Conservation (phyloP, 2,113 vertebrate genomes). For the Phycodurus eques region DNA sequence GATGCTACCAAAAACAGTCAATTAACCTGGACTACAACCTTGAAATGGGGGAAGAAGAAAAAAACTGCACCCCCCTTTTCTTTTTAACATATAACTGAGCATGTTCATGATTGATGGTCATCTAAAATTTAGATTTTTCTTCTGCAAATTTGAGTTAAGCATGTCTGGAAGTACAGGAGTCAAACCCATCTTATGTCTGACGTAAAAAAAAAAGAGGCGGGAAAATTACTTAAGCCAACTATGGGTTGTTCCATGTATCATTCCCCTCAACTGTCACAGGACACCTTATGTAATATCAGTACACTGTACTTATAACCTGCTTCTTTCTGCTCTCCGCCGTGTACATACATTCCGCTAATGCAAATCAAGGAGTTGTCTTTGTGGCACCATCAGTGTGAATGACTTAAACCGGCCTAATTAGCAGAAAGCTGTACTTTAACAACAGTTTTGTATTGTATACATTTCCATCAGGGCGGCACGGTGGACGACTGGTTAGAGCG, state of each 20-base stretch:
- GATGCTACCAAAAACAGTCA: background rate
- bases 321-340: background rate
- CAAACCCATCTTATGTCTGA: background rate
- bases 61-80: background rate
- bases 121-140: background rate
- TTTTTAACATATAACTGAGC: background rate
- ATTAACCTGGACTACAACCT: background rate
- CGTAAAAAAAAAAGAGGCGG: too few species aligned
- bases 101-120: background rate
- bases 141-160: background rate
- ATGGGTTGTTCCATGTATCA: background rate
- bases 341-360: background rate
- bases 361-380: conserved; percentile 36
- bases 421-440: background rate
- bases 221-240: too few species aligned
- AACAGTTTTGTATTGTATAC: background rate
- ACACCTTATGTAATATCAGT: background rate
- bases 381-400: background rate
- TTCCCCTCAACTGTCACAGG: background rate
- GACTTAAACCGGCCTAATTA: background rate
- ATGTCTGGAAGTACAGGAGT: background rate
- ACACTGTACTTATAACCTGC: background rate
- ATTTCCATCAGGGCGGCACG: background rate
- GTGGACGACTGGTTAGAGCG: too few species aligned
- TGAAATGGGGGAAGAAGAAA: background rate